Conservation (phyloP, 2,797 vertebrate species). For the Esox lucius region DNA sequence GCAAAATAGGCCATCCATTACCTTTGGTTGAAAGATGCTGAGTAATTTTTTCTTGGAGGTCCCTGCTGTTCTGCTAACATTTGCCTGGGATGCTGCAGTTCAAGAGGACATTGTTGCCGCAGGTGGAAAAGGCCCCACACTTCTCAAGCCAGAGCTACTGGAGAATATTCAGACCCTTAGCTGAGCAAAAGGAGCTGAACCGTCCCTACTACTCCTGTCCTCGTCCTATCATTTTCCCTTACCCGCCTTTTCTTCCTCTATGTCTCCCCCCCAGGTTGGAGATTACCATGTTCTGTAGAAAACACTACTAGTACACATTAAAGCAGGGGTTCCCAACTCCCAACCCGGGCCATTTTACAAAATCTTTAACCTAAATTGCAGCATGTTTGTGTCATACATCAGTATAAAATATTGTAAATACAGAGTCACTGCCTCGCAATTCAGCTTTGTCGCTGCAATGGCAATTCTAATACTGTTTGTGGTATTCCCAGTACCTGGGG, state of each 20-base stretch:
- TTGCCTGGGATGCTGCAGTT: conserved; percentile 83
- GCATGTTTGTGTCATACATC: too few species aligned
- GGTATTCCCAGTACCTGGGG: too few species aligned
- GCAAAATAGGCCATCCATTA: not conserved
- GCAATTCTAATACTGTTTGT: too few species aligned
- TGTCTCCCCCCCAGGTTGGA: conserved; percentile 20
- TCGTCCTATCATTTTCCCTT: not conserved
- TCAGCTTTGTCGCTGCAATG: too few species aligned
- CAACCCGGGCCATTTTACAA: not conserved
- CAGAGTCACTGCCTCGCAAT: too few species aligned
- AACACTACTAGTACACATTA: conserved; percentile 6
- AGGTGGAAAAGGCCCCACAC: conserved; percentile 54
- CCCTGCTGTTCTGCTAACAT: conserved; percentile 87
- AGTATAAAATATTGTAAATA: too few species aligned
- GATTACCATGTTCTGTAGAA: conserved; percentile 19
- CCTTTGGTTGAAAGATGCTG: not conserved
- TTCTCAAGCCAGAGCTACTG: conserved; percentile 81
- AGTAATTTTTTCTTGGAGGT: conserved; percentile 68
- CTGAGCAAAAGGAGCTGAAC: conserved; percentile 65
- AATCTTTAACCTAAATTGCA: too few species aligned
- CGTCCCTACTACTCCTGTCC: conserved; percentile 1
- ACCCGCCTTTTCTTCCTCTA: not conserved
- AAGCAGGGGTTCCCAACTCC: too few species aligned
- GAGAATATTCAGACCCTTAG: conserved; percentile 74
- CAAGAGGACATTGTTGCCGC: conserved; percentile 84